Evolutionary conservation across 2,888 invertebrate genomes (phyloP).

Genomic region (Xanthia togata): DNA sequence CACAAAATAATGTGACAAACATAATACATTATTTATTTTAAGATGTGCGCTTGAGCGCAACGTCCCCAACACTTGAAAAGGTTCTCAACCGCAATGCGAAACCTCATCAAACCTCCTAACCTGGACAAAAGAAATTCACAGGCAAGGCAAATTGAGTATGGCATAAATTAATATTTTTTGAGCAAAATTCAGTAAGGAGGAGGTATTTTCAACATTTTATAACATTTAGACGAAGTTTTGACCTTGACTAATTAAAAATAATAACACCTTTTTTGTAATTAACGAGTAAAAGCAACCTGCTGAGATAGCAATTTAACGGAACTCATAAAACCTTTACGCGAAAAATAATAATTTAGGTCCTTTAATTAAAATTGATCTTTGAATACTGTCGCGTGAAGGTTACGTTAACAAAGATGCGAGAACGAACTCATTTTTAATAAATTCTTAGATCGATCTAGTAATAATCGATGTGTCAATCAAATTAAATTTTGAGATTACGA

Average conservation of each 20-base stretch:
- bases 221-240: not conserved
- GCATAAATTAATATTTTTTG: not conserved
- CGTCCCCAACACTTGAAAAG: slow-evolving; percentile 9
- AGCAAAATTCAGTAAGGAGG: not conserved
- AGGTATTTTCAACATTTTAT: not conserved
- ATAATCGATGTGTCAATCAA: slow-evolving; percentile 38
- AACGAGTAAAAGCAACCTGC: not conserved
- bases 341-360: not conserved
- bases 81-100: slow-evolving; percentile 2
- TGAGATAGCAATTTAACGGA: not conserved
- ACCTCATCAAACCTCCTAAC: not conserved
- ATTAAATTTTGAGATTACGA: slow-evolving; percentile 5
- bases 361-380: not conserved
- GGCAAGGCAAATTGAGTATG: not conserved
- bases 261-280: not conserved
- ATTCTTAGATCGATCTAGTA: slow-evolving; percentile 22
- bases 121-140: not conserved
- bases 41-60: not conserved
- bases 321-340: not conserved
- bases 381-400: slow-evolving; percentile 17
- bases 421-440: slow-evolving; percentile 39
- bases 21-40: slow-evolving; percentile 9
- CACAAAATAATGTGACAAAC: not conserved
- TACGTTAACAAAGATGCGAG: slow-evolving; percentile 9
- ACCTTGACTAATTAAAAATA: not conserved